Evolutionary conservation across 2,888 invertebrate species (phyloP).

Genomic region (Ormyrus nitidulus): DNA sequence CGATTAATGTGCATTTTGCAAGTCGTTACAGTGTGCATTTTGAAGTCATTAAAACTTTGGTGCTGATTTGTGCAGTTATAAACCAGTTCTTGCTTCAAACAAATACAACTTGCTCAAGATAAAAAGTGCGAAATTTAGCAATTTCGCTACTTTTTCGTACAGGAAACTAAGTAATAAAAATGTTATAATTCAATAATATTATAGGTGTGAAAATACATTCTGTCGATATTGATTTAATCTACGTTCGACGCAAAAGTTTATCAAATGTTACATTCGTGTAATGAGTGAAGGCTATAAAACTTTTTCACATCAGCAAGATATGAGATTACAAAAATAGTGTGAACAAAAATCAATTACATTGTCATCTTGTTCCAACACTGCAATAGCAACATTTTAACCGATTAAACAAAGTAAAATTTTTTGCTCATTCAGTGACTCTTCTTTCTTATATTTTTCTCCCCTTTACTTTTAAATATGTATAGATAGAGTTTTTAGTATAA

Average conservation of each 20-base stretch:
- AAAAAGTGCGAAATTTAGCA: too few species aligned
- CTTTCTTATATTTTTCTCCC: neutral
- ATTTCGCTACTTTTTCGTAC: too few species aligned
- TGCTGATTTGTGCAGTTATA: slow-evolving; percentile 23
- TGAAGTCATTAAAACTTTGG: neutral
- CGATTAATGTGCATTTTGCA: too few species aligned
- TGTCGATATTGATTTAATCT: neutral
- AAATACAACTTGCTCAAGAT: too few species aligned
- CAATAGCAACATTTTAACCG: neutral
- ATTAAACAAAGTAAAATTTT: too few species aligned
- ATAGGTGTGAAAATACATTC: neutral
- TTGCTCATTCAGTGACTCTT: too few species aligned
- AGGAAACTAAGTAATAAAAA: too few species aligned
- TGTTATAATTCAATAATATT: too few species aligned
- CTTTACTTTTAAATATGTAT: slow-evolving; percentile 6
- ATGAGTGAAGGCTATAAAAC: neutral
- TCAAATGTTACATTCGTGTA: neutral
- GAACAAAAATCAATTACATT: neutral
- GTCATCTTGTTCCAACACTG: too few species aligned
- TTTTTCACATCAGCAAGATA: slow-evolving; percentile 7
- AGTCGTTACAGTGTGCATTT: too few species aligned
- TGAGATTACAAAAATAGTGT: slow-evolving; percentile 18
- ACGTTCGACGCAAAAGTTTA: neutral
- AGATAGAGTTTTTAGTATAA: slow-evolving; percentile 31
- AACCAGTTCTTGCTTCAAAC: neutral